A percentile compares a stretch with the other conserved stretches of the same genome.
Evolutionary conservation across 2,113 vertebrate species (phyloP).

Genomic region (Seriola aureovittata): DNA sequence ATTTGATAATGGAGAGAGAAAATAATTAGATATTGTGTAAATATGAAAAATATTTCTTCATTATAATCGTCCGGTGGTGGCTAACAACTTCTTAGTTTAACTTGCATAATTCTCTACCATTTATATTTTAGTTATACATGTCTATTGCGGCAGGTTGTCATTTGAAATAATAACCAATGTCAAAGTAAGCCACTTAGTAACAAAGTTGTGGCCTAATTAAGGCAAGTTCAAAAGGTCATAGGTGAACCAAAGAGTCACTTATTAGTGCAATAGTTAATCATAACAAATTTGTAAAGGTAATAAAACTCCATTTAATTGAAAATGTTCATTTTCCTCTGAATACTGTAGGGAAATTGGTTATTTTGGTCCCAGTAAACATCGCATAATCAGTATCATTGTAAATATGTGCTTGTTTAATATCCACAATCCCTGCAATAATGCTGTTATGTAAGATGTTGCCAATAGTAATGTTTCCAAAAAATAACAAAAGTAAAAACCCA

Average conservation of each 20-base stretch:
- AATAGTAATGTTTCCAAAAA: constrained; percentile 21
- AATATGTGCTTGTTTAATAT: not conserved
- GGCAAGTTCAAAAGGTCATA: not conserved
- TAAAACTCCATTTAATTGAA: too few relatives aligned
- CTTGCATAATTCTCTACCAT: not conserved
- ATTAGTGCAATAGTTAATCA: too few relatives aligned
- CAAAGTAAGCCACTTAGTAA: not conserved
- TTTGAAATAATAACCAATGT: not conserved
- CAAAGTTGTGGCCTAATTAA: not conserved
- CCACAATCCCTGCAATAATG: not conserved
- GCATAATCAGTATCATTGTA: not conserved
- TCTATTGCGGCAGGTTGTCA: not conserved
- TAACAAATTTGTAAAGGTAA: too few relatives aligned
- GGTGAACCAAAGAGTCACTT: not conserved
- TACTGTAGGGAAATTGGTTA: not conserved
- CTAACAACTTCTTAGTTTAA: not conserved
- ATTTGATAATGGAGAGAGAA: not conserved
- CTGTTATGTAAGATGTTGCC: not conserved
- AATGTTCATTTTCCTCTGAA: not conserved
- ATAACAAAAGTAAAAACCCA: constrained; percentile 13
- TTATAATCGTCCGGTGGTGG: not conserved
- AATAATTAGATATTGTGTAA: not conserved
- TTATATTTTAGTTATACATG: not conserved
- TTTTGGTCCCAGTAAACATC: not conserved
- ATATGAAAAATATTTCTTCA: not conserved